Base-by-base conservation (phyloP, 2,888 invertebrate species). In the Dynastes grantii region DNA sequence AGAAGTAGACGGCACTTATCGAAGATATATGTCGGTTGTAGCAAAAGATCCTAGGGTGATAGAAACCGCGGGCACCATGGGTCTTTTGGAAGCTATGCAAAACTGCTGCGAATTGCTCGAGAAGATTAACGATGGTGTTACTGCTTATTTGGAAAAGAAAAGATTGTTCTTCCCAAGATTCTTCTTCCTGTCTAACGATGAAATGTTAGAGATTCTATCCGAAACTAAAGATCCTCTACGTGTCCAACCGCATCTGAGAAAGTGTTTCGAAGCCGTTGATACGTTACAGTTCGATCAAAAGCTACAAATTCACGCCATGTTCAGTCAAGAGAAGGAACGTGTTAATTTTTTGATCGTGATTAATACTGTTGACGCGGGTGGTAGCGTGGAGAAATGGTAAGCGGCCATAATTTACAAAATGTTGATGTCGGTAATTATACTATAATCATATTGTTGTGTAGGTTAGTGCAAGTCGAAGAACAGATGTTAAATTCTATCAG, bases 101-200 rank as follows among this genome's bases (percentile, higher is more conserved):
- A 92, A 93, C 71, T 94, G 95, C 49, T 92, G 92, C 76, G 90
- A 89, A 61, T 89, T 95, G 71, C 89, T 96, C 83, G 96, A 96
- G 82, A 93, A 92, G 88, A 95, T 97, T 78, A 95, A 95, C 86
- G 94, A 95, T 78, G 96, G 96, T 3, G 94, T 97, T 0, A 93
- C 95, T 82, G 92, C 92, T 83, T 97, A 96, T 87, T 90, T 97
- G 80, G 96, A 96, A 89, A 95, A 94, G 89, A 97, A 96, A 87
- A 89, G 96, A 82, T 89, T 96, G 9, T 96, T 91, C 87, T 97
- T 97, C 86, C 94, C 96, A 58, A 91, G 97, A 87, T 96, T 97
- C 87, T 97, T 97, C 90, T 97, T 97, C 86, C 90, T 97, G 79
- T 97, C 97, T 5, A 97, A 97, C 87, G 96, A 96, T 85, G 97